Evolutionary conservation across 2,888 invertebrate genomes (phyloP), one percentile per base, ranked within the genome.

Genomic region (Agonopterix heracliana): DNA sequence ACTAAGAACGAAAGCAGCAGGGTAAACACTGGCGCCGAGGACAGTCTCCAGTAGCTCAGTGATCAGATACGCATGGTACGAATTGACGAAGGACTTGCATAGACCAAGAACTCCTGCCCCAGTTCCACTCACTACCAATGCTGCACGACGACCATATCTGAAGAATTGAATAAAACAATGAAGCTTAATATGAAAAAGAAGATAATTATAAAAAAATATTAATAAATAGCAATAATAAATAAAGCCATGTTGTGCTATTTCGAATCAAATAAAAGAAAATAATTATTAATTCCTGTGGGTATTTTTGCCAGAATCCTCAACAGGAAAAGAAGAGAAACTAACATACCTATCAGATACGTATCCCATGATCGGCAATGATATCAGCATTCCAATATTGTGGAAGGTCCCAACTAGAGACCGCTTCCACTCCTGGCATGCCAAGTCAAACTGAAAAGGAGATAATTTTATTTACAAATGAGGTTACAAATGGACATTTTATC

Each of bases 131-230:
- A 84, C 64, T 26, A 92, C 85, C 60, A 93, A 75, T 42, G 92
- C 89, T 36, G 89, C 88, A 46, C 91, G 89, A 2, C 94, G 90
- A 1, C 94, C 93, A 73, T 90, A 94, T 89, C 91, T 92, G 79
- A 9, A 12, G n/a, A 14, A 12, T 3, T 38, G 26, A 26, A 26
- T 5, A 17, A 26, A 26, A 26, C 7, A 1, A 26, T 5, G 26
- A 26, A n/a, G n/a, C n/a, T n/a, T n/a, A n/a, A n/a, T n/a, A n/a
- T n/a, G n/a, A n/a, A n/a, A n/a, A n/a, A n/a, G n/a, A n/a, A n/a
- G n/a, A n/a, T n/a, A n/a, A n/a, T n/a, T n/a, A n/a, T n/a, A n/a
- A n/a, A n/a, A n/a, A n/a, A n/a, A n/a, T n/a, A n/a, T n/a, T n/a
- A n/a, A n/a, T n/a, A n/a, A n/a, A n/a, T n/a, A n/a, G n/a, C n/a